A percentile compares a stretch with the other conserved stretches of the same genome.
These are phyloP conservation scores for Dasyornis broadbenti DNA, from an alignment of 2,113 vertebrate species.

Conservation along the genomic window DNA sequence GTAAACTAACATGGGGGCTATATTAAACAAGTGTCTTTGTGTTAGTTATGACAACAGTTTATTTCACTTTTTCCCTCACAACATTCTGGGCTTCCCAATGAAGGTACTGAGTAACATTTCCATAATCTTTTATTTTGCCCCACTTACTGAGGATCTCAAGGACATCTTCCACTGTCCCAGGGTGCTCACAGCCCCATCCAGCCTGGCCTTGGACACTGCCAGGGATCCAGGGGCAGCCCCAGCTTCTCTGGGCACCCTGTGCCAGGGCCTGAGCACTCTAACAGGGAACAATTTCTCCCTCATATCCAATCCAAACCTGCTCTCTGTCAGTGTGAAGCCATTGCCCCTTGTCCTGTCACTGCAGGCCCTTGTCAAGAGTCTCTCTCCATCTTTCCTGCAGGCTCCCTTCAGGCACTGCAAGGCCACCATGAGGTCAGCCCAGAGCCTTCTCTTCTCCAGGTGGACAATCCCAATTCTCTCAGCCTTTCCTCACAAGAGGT, in stretches of 20 bases:
- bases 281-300: background rate
- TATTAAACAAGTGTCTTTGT: background rate
- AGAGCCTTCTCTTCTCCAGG: background rate
- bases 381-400: background rate
- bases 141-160: background rate
- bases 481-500: background rate
- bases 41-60: background rate
- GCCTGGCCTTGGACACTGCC: no score
- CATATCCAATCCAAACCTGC: background rate
- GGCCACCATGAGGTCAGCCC: background rate
- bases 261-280: background rate
- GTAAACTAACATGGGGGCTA: background rate
- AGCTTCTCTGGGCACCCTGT: background rate
- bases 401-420: background rate
- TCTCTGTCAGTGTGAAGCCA: background rate
- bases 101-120: background rate
- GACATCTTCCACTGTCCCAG: background rate
- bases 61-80: background rate
- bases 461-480: background rate
- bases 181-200: background rate
- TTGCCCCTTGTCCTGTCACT: background rate
- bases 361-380: background rate
- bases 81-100: rapidly evolving
- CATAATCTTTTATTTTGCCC: background rate
- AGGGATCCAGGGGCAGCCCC: background rate